Percentiles rank a stretch among this genome's conserved stretches.
These are phyloP conservation scores for Tachyglossus aculeatus DNA, from an alignment of 2,797 vertebrate species.

Conservation along the genomic window DNA sequence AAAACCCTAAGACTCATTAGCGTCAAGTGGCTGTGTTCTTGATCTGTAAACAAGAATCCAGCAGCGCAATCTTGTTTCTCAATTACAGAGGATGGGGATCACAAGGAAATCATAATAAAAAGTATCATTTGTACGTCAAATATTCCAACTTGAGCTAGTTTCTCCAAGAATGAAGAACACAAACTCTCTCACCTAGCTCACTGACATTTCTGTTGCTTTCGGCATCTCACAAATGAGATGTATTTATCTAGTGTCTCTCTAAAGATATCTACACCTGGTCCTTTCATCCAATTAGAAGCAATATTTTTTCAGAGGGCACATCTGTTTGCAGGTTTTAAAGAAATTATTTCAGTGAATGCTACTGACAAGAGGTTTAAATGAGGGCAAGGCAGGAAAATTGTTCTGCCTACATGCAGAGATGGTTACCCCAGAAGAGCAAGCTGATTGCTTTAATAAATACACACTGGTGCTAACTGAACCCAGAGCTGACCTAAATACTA, in stretches of 20 bases:
- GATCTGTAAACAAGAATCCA: not conserved
- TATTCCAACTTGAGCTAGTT: constrained; percentile 17
- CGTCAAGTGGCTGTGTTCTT: not conserved
- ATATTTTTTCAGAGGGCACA: not conserved
- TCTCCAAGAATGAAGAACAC: constrained; percentile 14
- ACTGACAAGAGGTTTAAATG: not conserved
- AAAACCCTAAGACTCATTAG: not conserved
- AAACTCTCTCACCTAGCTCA: not conserved
- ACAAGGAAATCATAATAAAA: constrained; percentile 17
- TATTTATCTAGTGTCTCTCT: constrained; percentile 1
- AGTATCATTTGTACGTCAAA: constrained; percentile 20
- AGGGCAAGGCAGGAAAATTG: not conserved
- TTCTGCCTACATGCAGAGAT: not conserved
- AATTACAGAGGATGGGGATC: not conserved
- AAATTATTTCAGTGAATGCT: not conserved
- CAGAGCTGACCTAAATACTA: not conserved
- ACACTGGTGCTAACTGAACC: not conserved
- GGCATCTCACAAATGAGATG: constrained; percentile 20
- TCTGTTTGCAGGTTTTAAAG: not conserved
- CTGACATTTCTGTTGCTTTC: not conserved
- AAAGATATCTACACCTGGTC: not conserved
- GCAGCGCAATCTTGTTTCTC: not conserved
- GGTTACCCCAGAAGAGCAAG: not conserved
- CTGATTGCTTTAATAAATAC: not conserved
- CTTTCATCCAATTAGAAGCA: constrained; percentile 8